A percentile compares a stretch with the other conserved stretches of the same genome.
Evolutionary conservation across 2,888 invertebrate species (phyloP).

Genomic region (Rhamphomyia laevipes): DNA sequence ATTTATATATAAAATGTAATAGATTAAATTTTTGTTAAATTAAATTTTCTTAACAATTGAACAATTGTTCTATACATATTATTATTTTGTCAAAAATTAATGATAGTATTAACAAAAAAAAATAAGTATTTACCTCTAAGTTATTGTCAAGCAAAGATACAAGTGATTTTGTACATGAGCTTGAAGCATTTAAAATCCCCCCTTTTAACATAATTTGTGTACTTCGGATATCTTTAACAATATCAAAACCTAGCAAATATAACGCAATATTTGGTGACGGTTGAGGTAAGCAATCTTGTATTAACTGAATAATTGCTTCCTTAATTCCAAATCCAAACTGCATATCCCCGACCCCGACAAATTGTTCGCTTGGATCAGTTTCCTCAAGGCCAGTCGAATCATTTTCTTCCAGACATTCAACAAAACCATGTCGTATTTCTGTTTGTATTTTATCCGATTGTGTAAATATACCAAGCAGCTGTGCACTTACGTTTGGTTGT

Average conservation of each 20-base stretch:
- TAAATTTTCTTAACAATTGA: no score
- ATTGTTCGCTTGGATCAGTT: slow-evolving; percentile 20
- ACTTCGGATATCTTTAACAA: slow-evolving; percentile 61
- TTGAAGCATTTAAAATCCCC: slow-evolving; percentile 57
- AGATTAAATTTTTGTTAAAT: no score
- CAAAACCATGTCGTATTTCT: slow-evolving; percentile 67
- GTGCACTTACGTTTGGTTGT: slow-evolving; percentile 53
- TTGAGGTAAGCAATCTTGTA: slow-evolving; percentile 66
- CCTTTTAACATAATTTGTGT: slow-evolving; percentile 70
- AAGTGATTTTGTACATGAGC: slow-evolving; percentile 69
- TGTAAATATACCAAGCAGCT: slow-evolving; percentile 61
- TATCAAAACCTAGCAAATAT: slow-evolving; percentile 77
- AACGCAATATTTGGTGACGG: slow-evolving; percentile 79
- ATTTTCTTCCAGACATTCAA: slow-evolving; percentile 75
- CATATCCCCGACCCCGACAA: slow-evolving; percentile 26
- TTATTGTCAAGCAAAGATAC: slow-evolving; percentile 57
- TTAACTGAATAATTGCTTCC: slow-evolving; percentile 57
- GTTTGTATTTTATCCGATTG: slow-evolving; percentile 47
- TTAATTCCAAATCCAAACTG: slow-evolving; percentile 36
- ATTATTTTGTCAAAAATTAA: no score
- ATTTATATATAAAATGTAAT: no score
- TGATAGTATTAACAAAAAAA: no score
- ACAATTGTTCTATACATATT: no score
- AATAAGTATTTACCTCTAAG: slow-evolving; percentile 44
- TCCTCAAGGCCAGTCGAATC: slow-evolving; percentile 32